Percentiles rank a stretch among this genome's conserved stretches.
phyloP scores from a whole-genome alignment of 2,113 vertebrate species.

The Stigmatopora nigra region DNA sequence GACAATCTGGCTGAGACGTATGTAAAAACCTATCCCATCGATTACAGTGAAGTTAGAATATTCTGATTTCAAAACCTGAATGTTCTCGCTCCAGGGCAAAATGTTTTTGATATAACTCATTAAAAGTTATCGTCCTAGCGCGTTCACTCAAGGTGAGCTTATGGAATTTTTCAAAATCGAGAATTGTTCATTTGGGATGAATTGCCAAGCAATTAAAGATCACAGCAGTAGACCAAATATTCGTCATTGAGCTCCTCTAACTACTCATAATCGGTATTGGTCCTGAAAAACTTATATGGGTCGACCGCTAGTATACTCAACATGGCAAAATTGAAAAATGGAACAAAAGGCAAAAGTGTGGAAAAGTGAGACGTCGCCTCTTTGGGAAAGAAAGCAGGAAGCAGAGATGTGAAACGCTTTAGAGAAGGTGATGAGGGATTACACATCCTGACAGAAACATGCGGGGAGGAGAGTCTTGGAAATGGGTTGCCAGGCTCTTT shows the following conservation, averaged over 20 bases:
- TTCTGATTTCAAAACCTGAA: not conserved
- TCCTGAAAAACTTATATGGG: no score
- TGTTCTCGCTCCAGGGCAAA: not conserved
- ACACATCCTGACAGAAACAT: slow-evolving; percentile 37
- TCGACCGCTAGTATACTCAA: no score
- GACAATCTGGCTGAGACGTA: not conserved
- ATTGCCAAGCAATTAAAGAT: slow-evolving; percentile 49
- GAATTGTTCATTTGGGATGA: slow-evolving; percentile 44
- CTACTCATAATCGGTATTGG: no score
- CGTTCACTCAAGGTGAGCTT: slow-evolving; percentile 29
- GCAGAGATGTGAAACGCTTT: slow-evolving; percentile 37
- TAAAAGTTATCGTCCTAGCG: not conserved
- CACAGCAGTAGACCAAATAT: slow-evolving; percentile 15
- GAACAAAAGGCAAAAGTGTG: not conserved
- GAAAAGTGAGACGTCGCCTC: not conserved
- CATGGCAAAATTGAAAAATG: slow-evolving; percentile 11
- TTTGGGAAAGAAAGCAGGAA: slow-evolving; percentile 35
- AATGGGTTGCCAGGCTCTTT: slow-evolving; percentile 43
- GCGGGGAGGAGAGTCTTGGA: slow-evolving; percentile 27
- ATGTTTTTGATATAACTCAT: not conserved
- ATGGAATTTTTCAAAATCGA: slow-evolving; percentile 23
- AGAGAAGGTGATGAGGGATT: slow-evolving; percentile 46
- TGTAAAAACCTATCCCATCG: no score
- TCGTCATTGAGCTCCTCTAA: no score
- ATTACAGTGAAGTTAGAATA: not conserved